Percentiles rank a stretch among this genome's conserved stretches.
These are phyloP conservation scores for Peromyscus nudipes DNA, from an alignment of 2,797 vertebrate species.

Conservation along the genomic window DNA sequence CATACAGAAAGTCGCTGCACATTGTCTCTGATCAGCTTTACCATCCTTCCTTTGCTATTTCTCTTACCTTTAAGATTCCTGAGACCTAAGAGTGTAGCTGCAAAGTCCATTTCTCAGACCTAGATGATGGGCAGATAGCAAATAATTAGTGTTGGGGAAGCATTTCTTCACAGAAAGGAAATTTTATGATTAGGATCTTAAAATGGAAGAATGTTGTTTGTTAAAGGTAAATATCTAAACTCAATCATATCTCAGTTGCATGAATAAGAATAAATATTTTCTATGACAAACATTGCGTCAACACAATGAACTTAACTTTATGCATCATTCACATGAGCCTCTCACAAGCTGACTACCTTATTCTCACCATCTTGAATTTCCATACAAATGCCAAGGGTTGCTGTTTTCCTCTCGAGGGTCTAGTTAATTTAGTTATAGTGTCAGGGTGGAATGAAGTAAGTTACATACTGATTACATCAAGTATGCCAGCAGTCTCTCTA, in stretches of 20 bases:
- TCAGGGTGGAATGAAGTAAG: background rate
- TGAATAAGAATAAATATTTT: background rate
- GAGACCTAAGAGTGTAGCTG: slow-evolving; percentile 12
- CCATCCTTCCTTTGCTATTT: slow-evolving; percentile 24
- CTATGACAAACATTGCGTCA: background rate
- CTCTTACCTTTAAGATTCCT: slow-evolving; percentile 54
- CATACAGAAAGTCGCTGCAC: slow-evolving; percentile 69
- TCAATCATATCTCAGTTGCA: background rate
- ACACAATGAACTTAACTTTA: background rate
- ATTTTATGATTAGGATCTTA: background rate
- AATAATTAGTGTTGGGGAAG: background rate
- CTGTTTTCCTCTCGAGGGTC: background rate
- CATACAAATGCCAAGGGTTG: background rate
- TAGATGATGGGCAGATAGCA: slow-evolving; percentile 29
- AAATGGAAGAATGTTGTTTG: background rate
- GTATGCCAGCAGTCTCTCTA: background rate
- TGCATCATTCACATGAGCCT: background rate
- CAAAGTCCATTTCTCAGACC: slow-evolving; percentile 37
- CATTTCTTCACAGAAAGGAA: background rate
- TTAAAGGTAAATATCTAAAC: slow-evolving; percentile 2
- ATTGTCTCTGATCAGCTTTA: slow-evolving; percentile 58
- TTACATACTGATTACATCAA: background rate
- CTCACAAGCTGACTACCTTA: background rate
- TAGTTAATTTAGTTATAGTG: background rate
- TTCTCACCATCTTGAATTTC: slow-evolving; percentile 10